Conservation (phyloP, 2,888 invertebrate genomes). For the Eretmocerus hayati region DNA sequence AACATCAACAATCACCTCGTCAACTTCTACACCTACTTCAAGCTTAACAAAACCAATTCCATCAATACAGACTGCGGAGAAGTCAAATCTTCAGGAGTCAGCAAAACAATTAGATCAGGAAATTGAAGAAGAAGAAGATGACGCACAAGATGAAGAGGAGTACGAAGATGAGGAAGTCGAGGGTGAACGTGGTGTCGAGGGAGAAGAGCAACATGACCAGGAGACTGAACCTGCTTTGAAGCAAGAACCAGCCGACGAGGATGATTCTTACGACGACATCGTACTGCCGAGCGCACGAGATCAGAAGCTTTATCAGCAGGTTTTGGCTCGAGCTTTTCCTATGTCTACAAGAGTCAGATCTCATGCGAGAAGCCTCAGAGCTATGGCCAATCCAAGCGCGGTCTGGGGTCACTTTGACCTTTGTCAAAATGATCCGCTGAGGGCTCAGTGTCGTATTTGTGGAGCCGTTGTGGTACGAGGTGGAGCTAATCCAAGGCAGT, state of each 20-base stretch:
- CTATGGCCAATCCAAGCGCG: constrained; percentile 45
- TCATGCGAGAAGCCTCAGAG: constrained; percentile 41
- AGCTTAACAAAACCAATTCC: too few relatives aligned
- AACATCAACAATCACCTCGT: too few relatives aligned
- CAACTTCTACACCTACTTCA: too few relatives aligned
- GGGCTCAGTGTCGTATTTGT: constrained; percentile 44
- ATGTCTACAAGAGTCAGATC: constrained; percentile 36
- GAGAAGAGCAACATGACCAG: background rate
- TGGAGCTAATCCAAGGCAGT: constrained; percentile 44
- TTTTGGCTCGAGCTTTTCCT: constrained; percentile 1
- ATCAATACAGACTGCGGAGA: too few relatives aligned
- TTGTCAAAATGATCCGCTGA: constrained; percentile 41
- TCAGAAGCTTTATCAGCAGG: too few relatives aligned
- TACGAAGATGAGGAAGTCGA: constrained; percentile 9
- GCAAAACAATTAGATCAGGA: too few relatives aligned
- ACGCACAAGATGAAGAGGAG: too few relatives aligned
- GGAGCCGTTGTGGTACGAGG: constrained; percentile 44
- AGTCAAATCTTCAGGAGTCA: too few relatives aligned
- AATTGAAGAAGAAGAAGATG: too few relatives aligned
- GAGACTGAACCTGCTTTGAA: constrained; percentile 31
- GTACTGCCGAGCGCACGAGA: background rate
- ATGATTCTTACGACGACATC: background rate
- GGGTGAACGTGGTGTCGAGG: background rate
- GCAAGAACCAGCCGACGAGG: constrained; percentile 38
- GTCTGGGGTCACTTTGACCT: constrained; percentile 46